These are phyloP conservation scores for Cliona cf. orientalis DNA, from an alignment of 37 sponge, comb jelly and placozoan species.

Conservation along the genomic window DNA sequence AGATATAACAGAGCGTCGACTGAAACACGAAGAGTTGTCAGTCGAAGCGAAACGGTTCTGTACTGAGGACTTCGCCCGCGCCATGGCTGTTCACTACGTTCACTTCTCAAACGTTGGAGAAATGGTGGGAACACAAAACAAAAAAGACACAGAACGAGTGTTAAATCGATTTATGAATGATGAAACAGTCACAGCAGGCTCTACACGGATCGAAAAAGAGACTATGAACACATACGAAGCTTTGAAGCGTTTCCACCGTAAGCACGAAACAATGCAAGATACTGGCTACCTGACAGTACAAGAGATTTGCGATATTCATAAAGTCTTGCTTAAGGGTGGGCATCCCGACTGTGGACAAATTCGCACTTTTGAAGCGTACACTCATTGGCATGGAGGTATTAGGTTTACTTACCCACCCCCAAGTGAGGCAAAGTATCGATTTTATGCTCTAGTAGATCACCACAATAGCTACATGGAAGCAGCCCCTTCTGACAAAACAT, in stretches of 20 bases:
- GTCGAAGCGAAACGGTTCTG: slow-evolving; percentile 5
- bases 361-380: slow-evolving; percentile 37
- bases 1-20: background rate
- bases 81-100: slow-evolving; percentile 51
- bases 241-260: background rate
- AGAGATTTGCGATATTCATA: slow-evolving; percentile 43
- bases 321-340: slow-evolving; percentile 29
- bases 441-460: slow-evolving; percentile 52
- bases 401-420: slow-evolving; percentile 52
- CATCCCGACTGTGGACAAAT: slow-evolving; percentile 36
- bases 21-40: background rate
- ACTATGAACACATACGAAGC: slow-evolving; percentile 51
- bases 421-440: background rate
- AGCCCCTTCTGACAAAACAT: background rate
- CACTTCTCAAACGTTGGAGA: slow-evolving; percentile 51
- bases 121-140: slow-evolving; percentile 30
- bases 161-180: background rate
- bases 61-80: slow-evolving; percentile 19
- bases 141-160: slow-evolving; percentile 26
- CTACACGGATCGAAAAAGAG: slow-evolving; percentile 3
- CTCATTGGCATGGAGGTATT: slow-evolving; percentile 9
- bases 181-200: background rate
- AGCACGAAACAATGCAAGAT: slow-evolving; percentile 33
- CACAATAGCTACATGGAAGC: slow-evolving; percentile 48
- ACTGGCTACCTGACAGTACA: slow-evolving; percentile 55